Base-by-base conservation (phyloP, 2,888 invertebrate genomes). In the Lacanobia oleracea region DNA sequence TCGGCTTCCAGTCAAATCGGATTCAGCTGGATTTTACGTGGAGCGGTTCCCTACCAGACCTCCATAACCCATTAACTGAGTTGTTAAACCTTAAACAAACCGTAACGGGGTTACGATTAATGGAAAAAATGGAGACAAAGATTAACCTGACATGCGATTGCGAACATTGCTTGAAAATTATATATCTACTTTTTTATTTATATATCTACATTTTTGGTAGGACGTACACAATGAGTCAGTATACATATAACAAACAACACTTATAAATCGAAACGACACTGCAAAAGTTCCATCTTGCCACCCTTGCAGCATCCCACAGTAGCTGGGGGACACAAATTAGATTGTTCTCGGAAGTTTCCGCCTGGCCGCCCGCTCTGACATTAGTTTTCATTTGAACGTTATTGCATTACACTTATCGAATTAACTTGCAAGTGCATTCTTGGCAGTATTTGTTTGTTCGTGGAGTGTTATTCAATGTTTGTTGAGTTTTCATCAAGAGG, bases 331-430 rank as follows among this genome's bases (percentile, higher is more conserved):
- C 83, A 75, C 88, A 91, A 94, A 95, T 95, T 94, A 92, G 94
- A 95, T 95, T 94, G 90, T 83, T 81, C 85, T 83, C 87, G 83
- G 86, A 82, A 89, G 91, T 91, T 92, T 93, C 93, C 94, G 93
- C 89, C 84, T 85, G 90, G 84, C 85, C 87, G 91, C 60, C 86
- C 77, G 81, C 83, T 83, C 76, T 85, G 91, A 92, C 95, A 94
- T 95, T 94, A 94, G 91, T 95, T 94, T 94, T 94, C 94, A 95
- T 94, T 95, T 93, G 91, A 75, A 86, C 85, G 73, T 90, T 88
- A 91, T 92, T 91, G 79, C 89, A 89, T 91, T 92, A 90, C 74
- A 81, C 79, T 90, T 86, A 92, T 91, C 88, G 75, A 86, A 89
- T 91, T 91, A 88, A 82, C 81, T 88, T 85, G 60, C 68, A 75